Evolutionary conservation across 2,888 invertebrate species (phyloP).

Genomic region (Caenorhabditis auriculariae): DNA sequence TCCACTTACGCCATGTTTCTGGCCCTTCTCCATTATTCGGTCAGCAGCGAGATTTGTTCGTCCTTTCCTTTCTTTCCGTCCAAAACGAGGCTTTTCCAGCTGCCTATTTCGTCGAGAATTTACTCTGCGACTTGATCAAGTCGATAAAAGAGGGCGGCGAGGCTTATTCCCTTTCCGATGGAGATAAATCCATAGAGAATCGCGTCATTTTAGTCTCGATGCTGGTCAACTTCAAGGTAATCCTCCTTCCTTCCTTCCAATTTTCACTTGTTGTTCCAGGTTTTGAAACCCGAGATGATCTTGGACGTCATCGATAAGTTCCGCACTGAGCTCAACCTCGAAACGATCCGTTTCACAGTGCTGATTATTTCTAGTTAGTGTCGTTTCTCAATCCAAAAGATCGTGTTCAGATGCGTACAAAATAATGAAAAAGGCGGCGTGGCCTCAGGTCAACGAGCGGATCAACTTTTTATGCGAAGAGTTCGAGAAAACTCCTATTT

Average conservation of each 20-base stretch:
- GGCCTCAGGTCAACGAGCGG: conserved; percentile 16
- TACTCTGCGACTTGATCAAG: conserved; percentile 37
- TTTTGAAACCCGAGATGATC: conserved; percentile 12
- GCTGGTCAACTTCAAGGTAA: conserved; percentile 33
- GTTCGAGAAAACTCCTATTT: conserved; percentile 17
- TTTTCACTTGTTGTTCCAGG: conserved; percentile 10
- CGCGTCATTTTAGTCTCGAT: conserved; percentile 34
- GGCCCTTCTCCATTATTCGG: conserved; percentile 38
- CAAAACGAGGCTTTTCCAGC: conserved; percentile 27
- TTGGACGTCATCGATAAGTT: conserved; percentile 30
- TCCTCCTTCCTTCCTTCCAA: background rate
- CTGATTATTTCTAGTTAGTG: conserved; percentile 28
- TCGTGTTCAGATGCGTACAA: conserved; percentile 66
- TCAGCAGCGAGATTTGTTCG: conserved; percentile 45
- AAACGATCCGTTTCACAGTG: conserved; percentile 18
- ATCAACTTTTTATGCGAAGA: conserved; percentile 13
- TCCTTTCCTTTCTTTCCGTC: background rate
- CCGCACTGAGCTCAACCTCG: conserved; percentile 27
- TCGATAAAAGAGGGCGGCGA: conserved; percentile 24
- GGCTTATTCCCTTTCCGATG: conserved; percentile 10
- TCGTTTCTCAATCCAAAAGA: background rate
- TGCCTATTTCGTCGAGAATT: conserved; percentile 43
- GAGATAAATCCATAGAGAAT: conserved; percentile 46
- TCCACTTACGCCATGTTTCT: conserved; percentile 36
- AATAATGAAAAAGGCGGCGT: conserved; percentile 28